These are phyloP conservation scores for Montifringilla adamsi DNA, from an alignment of 2,113 vertebrate species.

Conservation along the genomic window DNA sequence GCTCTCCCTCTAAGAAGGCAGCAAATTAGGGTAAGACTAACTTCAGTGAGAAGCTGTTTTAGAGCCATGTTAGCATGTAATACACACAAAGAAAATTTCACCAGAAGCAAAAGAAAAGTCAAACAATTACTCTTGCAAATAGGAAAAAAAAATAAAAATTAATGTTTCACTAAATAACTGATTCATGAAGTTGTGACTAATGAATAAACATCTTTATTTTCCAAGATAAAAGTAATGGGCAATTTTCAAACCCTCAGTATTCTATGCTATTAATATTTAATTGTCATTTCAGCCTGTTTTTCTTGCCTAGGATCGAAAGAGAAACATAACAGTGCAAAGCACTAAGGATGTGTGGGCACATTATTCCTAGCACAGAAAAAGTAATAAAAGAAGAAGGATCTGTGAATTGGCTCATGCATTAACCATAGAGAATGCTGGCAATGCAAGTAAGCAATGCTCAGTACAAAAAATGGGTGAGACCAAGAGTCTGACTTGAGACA, in stretches of 20 bases:
- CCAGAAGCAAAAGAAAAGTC: neutral
- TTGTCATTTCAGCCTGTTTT: conserved; percentile 13
- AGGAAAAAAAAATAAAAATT: neutral
- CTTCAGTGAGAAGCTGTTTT: neutral
- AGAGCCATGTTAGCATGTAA: neutral
- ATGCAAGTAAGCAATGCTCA: neutral
- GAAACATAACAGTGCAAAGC: neutral
- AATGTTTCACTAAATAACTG: conserved; percentile 10
- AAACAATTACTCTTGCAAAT: neutral
- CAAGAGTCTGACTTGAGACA: neutral
- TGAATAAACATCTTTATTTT: conserved; percentile 34
- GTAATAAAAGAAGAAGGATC: neutral
- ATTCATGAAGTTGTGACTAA: conserved; percentile 25
- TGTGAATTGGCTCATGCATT: neutral
- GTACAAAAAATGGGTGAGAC: neutral
- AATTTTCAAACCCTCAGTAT: neutral
- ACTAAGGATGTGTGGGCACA: neutral
- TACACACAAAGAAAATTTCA: neutral
- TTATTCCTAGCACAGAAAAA: conserved; percentile 9
- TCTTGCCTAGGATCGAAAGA: neutral
- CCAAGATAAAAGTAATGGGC: conserved; percentile 15
- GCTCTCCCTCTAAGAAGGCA: neutral
- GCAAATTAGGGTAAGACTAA: neutral
- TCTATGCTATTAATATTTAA: conserved; percentile 29
- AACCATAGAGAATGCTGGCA: neutral